phyloP scores from a whole-genome alignment of 2,797 vertebrate species.

The Rhabdophis nuchalis region DNA sequence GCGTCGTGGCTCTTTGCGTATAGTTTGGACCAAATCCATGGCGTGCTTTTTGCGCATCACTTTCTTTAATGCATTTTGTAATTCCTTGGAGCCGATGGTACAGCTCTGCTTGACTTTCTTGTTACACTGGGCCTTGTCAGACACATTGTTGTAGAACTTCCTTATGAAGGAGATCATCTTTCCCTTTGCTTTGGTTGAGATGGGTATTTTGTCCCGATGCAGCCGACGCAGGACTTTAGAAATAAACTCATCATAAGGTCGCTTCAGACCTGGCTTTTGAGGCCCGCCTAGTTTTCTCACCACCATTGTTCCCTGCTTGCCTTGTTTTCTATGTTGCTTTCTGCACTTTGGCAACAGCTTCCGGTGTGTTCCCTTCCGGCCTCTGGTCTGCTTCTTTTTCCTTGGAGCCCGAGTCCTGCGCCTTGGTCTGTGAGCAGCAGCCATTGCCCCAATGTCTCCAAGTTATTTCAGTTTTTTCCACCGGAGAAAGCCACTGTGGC shows the following conservation, averaged over 20 bases:
- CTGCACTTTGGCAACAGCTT: neutral
- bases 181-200: constrained; percentile 20
- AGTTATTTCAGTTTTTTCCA: neutral
- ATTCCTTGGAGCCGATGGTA: constrained; percentile 9
- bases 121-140: neutral
- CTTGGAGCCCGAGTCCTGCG: neutral
- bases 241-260: neutral
- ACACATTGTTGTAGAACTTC: constrained; percentile 16
- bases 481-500: neutral
- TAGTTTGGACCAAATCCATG: neutral
- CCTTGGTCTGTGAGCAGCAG: neutral
- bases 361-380: neutral
- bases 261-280: neutral
- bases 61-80: constrained; percentile 9
- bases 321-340: neutral
- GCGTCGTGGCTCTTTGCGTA: neutral
- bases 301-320: neutral
- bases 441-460: neutral
- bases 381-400: neutral
- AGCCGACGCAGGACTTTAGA: constrained; percentile 8
- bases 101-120: neutral
- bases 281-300: too few relatives aligned
- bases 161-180: constrained; percentile 26
- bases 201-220: constrained; percentile 11
- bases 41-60: constrained; percentile 5